Evolutionary conservation across 2,797 vertebrate species (phyloP), one percentile per base, ranked within the genome.

Genomic region (Molossus alvarezi): DNA sequence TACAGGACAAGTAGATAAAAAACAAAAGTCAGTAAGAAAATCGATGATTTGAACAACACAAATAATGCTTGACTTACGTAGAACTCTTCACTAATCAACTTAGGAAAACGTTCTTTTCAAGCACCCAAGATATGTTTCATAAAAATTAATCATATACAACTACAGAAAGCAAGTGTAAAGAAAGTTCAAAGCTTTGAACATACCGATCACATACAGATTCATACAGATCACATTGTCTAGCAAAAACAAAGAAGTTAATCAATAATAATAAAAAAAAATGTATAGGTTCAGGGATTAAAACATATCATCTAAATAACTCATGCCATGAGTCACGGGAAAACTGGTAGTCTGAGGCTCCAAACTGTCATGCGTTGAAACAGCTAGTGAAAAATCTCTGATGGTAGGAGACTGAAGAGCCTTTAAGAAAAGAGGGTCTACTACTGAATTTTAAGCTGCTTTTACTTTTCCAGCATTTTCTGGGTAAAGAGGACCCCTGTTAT

Each of bases 81-180:
- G 53, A 62, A 72, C 14, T 91, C 45, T 37, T 1, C 77, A 91
- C 53, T 51, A 76, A 37, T 77, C 48, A 88, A 80, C 27, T 88
- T 51, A 88, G 83, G 53, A 41, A 85, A 92, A 73, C 1, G 62
- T 75, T 92, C 58, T 80, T 92, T 89, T 60, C 65, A 80, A 85
- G 53, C 25, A 80, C 60, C 51, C 1, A 53, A 77, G 72, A 3
- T 65, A 60, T 37, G 23, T 88, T 77, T 94, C 62, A 77, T 21
- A 88, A 91, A 91, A 83, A 41, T 51, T n/a, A 37, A 41, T 37
- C 83, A 88, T n/a, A 64, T 51, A 17, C 65, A 58, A 48, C 20
- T 65, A 58, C 48, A 64, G 51, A 88, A 83, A 82, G 41, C 77
- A 91, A 84, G 48, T 58, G 23, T 88, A 88, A 80, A 79, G 25